phyloP scores from a whole-genome alignment of 2,797 vertebrate species.

The Odontamblyopus rebecca region DNA sequence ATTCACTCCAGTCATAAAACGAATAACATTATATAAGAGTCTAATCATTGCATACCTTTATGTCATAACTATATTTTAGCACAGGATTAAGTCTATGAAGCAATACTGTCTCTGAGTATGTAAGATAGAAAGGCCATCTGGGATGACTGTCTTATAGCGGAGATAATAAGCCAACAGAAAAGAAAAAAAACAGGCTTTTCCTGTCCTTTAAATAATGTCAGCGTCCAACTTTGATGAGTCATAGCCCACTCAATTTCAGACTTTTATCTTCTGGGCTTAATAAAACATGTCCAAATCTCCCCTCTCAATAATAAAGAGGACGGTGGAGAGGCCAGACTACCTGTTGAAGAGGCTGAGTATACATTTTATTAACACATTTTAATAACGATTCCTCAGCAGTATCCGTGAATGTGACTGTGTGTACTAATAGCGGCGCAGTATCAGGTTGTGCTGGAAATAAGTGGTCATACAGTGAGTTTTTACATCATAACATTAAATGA shows the following conservation, averaged over 20 bases:
- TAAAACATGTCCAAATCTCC: slow-evolving; percentile 42
- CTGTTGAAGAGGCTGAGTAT: slow-evolving; percentile 14
- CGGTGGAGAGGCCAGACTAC: slow-evolving; percentile 23
- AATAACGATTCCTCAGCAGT: not conserved
- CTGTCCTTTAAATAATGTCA: slow-evolving; percentile 41
- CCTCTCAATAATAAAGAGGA: slow-evolving; percentile 14
- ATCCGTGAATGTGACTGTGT: not conserved
- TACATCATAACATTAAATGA: no score
- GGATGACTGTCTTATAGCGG: slow-evolving; percentile 16
- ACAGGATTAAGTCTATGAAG: slow-evolving; percentile 20
- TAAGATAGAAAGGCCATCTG: slow-evolving; percentile 13
- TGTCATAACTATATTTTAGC: slow-evolving; percentile 18
- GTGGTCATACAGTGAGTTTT: no score
- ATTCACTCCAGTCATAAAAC: slow-evolving; percentile 13
- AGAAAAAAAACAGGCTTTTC: slow-evolving; percentile 20
- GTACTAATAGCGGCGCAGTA: not conserved
- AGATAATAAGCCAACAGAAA: slow-evolving; percentile 43
- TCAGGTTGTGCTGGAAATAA: not conserved
- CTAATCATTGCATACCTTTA: slow-evolving; percentile 18
- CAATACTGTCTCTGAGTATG: slow-evolving; percentile 3
- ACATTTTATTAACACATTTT: not conserved
- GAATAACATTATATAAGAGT: slow-evolving; percentile 16
- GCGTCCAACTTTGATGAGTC: slow-evolving; percentile 49
- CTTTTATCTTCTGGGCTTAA: slow-evolving; percentile 43
- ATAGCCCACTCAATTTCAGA: slow-evolving; percentile 28